phyloP scores from a whole-genome alignment of 2,888 invertebrate species.

The Myathropa florea region DNA sequence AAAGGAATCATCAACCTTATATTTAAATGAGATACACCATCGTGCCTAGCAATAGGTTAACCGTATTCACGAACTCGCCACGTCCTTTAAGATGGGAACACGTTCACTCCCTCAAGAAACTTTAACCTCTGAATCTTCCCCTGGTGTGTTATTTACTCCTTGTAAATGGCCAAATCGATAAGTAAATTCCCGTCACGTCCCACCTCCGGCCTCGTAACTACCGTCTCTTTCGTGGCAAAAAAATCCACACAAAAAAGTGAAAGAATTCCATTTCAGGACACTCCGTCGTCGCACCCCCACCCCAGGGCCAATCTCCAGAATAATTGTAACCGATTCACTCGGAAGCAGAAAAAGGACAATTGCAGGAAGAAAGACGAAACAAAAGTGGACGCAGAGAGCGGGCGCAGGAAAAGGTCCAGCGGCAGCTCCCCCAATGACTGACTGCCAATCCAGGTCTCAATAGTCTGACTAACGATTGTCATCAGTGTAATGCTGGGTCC shows the following conservation, averaged over 20 bases:
- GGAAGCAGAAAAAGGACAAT: constrained; percentile 13
- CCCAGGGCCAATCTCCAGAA: constrained; percentile 13
- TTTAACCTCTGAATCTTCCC: constrained; percentile 10
- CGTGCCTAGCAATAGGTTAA: constrained; percentile 11
- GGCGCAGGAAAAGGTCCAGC: constrained; percentile 34
- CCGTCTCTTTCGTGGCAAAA: neutral
- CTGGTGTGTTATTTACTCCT: constrained; percentile 14
- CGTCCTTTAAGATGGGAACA: neutral
- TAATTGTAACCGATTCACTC: constrained; percentile 35
- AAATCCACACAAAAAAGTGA: constrained; percentile 22
- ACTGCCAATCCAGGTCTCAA: constrained; percentile 46
- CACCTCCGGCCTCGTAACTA: neutral
- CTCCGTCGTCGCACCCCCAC: neutral
- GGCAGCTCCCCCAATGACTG: constrained; percentile 42
- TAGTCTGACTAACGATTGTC: constrained; percentile 68
- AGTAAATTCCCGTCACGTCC: constrained; percentile 54
- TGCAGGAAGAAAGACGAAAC: neutral
- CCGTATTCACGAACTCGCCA: neutral
- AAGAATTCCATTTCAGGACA: constrained; percentile 45
- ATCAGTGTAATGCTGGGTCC: constrained; percentile 61
- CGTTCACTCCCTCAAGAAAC: constrained; percentile 9
- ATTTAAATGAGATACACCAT: constrained; percentile 46
- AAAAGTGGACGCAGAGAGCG: neutral
- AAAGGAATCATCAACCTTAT: neutral
- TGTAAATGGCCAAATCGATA: constrained; percentile 56